Base-by-base conservation (phyloP, 2,113 vertebrate genomes). In the Spea multiplicata region DNA sequence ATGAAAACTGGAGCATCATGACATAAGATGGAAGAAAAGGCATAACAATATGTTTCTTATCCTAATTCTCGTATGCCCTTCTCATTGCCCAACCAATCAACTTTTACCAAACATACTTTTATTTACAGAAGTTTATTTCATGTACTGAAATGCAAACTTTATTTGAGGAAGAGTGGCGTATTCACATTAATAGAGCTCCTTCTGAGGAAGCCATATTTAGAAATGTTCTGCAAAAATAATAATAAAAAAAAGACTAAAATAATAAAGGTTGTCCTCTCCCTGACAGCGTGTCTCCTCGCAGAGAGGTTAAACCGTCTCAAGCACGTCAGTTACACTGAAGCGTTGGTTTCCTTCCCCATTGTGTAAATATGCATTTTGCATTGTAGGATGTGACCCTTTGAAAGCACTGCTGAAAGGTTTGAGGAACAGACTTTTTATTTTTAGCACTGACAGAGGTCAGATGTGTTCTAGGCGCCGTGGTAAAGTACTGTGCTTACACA, bases 311-410 rank as follows among this genome's bases (percentile, higher is more conserved):
- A 65, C 57, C 13, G 48, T 79, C 49, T 16, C 13, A 14, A 16
- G 13, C 49, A n/a, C 62, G 16, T 73, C 62, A 30, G 14, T 73
- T 66, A 9, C 61, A 73, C 48, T 66, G 14, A 57, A 6, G 10
- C 5, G 13, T 66, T 47, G 64, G 44, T 66, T 79, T 79, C 77
- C 77, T 79, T 46, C 64, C 70, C 71, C 62, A 79, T 78, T 78
- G 77, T 79, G 52, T 76, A 49, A 69, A 46, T 70, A 77, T 62
- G 46, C 57, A 12, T 62, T 61, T 12, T 62, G 3, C 16, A 62
- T 73, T 79, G 53, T 48, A 79, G 77, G 77, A 79, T 73, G 64
- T 79, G 77, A 79, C 70, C 70, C 70, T 73, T 79, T 57, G 10
- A 57, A 44, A 66, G 45, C 70, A 9, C 55, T 67, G 44, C 14